Evolutionary conservation across 2,888 invertebrate species (phyloP), one percentile per base, ranked within the genome.

Genomic region (Ochropleura plecta): DNA sequence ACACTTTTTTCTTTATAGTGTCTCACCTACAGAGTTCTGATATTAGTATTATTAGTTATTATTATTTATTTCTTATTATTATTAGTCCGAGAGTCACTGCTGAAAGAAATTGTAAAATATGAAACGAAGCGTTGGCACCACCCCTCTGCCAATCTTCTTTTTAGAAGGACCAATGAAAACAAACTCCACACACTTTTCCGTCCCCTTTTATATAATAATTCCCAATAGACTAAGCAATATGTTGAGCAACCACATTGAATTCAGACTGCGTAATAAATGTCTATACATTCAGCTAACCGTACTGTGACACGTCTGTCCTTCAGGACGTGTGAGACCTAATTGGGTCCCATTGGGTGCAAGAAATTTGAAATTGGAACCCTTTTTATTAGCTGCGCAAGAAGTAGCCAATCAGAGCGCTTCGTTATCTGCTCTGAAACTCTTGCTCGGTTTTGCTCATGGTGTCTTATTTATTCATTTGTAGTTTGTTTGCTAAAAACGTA

Each of bases 321-420:
- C 5, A 67, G 16, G 78, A 53, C 57, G 20, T 6, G 51, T 18
- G n/a, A 62, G 40, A 57, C 30, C 49, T 75, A 81, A 79, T 79
- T 79, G 78, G 63, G 51, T 67, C 46, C 48, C 74, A 48, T 53
- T n/a, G 69, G 30, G n/a, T 67, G 57, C n/a, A 64, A 66, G 65
- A 65, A 53, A 69, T 79, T 57, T 18, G 65, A 55, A 75, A 70
- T 63, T 70, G 18, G 55, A 75, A 48, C 46, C 65, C 60, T 69
- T 74, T 49, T 67, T 73, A 78, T 72, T 63, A 73, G 46, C 14
- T 51, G 16, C 3, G 16, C 51, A 51, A 51, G 49, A 63, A 51
- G 40, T 67, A 57, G n/a, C 57, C 63, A 73, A 79, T 73, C 73
- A 72, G 49, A 20, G 6, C 20, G 12, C 18, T 76, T 66, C 53